A percentile compares a stretch with the other conserved stretches of the same genome.
phyloP scores from a whole-genome alignment of 2,113 vertebrate genomes.

The Pogona vitticeps region DNA sequence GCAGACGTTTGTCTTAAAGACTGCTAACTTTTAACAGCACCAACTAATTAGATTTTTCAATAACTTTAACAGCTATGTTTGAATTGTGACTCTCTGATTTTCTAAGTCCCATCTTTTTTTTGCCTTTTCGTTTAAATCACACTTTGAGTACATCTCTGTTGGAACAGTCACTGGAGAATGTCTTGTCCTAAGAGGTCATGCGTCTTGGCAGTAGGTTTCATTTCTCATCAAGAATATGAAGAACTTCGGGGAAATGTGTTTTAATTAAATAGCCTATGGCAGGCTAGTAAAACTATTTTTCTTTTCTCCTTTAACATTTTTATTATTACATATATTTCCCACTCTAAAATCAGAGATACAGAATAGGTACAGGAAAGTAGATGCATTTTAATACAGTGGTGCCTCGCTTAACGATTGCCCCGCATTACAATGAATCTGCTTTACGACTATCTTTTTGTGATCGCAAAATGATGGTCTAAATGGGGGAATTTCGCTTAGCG shows the following conservation, averaged over 20 bases:
- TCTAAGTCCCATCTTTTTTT: not conserved
- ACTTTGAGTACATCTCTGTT: constrained; percentile 7
- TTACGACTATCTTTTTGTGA: too few relatives aligned
- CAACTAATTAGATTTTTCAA: not conserved
- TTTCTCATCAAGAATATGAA: constrained; percentile 9
- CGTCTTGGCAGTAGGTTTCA: not conserved
- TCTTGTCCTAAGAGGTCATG: not conserved
- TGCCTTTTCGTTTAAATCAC: not conserved
- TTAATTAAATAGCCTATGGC: constrained; percentile 5
- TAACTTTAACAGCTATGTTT: not conserved
- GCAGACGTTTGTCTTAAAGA: not conserved
- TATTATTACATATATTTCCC: not conserved
- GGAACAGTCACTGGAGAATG: constrained; percentile 11
- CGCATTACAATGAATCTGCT: too few relatives aligned
- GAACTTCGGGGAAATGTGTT: not conserved
- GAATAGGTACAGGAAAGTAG: not conserved
- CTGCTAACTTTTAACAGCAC: not conserved
- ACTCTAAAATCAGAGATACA: not conserved
- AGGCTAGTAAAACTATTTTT: not conserved
- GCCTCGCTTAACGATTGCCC: too few relatives aligned
- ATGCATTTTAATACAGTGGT: too few relatives aligned
- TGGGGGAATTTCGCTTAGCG: too few relatives aligned
- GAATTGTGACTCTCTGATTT: not conserved
- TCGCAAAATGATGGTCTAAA: too few relatives aligned
- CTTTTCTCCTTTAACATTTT: not conserved